These are phyloP conservation scores for Oscheius onirici DNA, from an alignment of 2,888 invertebrate genomes.

Conservation along the genomic window DNA sequence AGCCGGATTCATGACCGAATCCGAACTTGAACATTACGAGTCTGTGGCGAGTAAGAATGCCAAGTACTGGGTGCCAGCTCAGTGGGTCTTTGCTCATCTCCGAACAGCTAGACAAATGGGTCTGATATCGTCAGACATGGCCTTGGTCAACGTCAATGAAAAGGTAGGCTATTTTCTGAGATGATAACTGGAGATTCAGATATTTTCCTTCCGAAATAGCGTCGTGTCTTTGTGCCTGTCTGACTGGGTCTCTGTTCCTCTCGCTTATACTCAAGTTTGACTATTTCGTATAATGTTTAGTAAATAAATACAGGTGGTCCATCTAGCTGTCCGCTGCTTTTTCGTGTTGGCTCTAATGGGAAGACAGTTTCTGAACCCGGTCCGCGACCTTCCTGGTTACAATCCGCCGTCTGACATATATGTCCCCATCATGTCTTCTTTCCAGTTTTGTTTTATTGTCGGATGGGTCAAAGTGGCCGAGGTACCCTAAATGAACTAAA, in stretches of 20 bases:
- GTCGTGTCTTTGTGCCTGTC: conserved; percentile 62
- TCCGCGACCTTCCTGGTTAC: conserved; percentile 1
- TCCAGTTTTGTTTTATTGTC: conserved; percentile 44
- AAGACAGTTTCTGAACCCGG: conserved; percentile 57
- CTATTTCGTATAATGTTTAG: background rate
- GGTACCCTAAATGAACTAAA: too few species aligned
- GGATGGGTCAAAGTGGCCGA: conserved; percentile 25
- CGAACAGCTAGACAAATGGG: conserved; percentile 47
- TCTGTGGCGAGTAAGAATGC: conserved; percentile 58
- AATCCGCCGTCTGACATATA: conserved; percentile 55
- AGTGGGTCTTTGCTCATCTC: conserved; percentile 58
- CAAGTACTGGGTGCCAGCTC: conserved; percentile 68
- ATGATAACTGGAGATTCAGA: background rate
- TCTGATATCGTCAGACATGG: conserved; percentile 59
- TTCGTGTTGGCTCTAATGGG: conserved; percentile 65
- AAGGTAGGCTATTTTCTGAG: background rate
- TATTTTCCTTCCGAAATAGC: conserved; percentile 42
- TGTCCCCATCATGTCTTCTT: conserved; percentile 67
- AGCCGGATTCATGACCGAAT: conserved; percentile 66
- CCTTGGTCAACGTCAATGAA: conserved; percentile 64
- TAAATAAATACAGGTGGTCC: conserved; percentile 51
- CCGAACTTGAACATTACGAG: conserved; percentile 64
- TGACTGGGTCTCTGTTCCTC: conserved; percentile 67
- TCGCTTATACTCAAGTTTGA: conserved; percentile 53
- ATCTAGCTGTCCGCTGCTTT: conserved; percentile 63